phyloP scores from a whole-genome alignment of 2,797 vertebrate species.

The Channallabes apus region DNA sequence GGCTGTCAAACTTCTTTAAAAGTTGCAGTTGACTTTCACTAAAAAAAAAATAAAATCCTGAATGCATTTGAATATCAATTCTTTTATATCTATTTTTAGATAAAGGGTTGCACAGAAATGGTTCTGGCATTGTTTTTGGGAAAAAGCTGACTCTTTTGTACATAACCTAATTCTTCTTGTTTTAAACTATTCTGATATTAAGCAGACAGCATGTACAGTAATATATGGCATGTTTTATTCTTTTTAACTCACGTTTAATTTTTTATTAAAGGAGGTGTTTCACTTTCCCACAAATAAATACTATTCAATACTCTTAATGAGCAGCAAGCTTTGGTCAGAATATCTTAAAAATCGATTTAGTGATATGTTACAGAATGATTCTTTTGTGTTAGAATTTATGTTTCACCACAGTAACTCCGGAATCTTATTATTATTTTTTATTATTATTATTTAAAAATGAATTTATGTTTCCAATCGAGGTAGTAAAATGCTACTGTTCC shows the following conservation, averaged over 20 bases:
- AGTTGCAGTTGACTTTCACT: neutral
- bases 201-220: neutral
- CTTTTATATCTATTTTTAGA: neutral
- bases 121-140: neutral
- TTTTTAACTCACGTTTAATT: neutral
- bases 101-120: too few species aligned
- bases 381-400: too few species aligned
- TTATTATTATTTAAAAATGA: too few species aligned
- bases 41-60: neutral
- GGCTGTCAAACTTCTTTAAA: neutral
- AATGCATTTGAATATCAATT: neutral
- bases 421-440: too few species aligned
- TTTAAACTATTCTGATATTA: neutral
- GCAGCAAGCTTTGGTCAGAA: neutral
- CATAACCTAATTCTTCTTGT: neutral
- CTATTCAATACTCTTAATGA: too few species aligned
- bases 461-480: too few species aligned
- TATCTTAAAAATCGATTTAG: too few species aligned
- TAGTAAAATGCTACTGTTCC: too few species aligned
- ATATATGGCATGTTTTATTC: neutral
- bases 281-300: too few species aligned
- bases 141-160: neutral
- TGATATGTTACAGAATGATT: too few species aligned
- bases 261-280: too few species aligned
- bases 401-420: too few species aligned